Percentiles rank a stretch among this genome's conserved stretches.
Conservation (phyloP, 1,140 invertebrate species). For the Goniozus legneri region DNA sequence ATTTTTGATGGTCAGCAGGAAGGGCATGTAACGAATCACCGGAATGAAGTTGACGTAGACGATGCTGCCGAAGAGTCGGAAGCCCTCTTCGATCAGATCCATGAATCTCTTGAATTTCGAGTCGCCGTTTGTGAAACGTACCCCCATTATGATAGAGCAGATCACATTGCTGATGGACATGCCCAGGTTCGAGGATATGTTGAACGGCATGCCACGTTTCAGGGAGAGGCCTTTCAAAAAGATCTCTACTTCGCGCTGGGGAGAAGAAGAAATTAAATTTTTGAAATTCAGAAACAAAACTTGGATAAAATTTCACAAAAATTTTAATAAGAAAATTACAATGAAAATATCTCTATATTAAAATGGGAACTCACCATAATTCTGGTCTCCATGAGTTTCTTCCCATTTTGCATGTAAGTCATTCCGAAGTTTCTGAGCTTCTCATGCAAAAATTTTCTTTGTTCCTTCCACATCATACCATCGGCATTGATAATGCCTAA, state of each 20-base stretch:
- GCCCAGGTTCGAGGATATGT: slow-evolving; percentile 70
- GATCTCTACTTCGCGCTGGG: slow-evolving; percentile 72
- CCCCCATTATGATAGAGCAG: slow-evolving; percentile 85
- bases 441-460: slow-evolving; percentile 85
- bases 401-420: slow-evolving; percentile 75
- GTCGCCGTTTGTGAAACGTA: slow-evolving; percentile 76
- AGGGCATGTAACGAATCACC: slow-evolving; percentile 70
- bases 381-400: slow-evolving; percentile 77
- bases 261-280: slow-evolving; percentile 3
- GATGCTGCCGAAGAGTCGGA: slow-evolving; percentile 73
- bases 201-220: slow-evolving; percentile 61
- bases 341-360: background rate
- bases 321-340: too few species aligned
- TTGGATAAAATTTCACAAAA: too few species aligned
- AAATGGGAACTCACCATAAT: slow-evolving; percentile 69
- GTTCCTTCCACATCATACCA: slow-evolving; percentile 88
- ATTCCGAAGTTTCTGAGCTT: slow-evolving; percentile 87
- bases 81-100: slow-evolving; percentile 83
- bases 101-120: slow-evolving; percentile 74
- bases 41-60: slow-evolving; percentile 68
- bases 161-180: slow-evolving; percentile 88
- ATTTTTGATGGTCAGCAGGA: slow-evolving; percentile 65
- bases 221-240: slow-evolving; percentile 64
- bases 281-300: too few species aligned
- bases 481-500: slow-evolving; percentile 88